Percentiles rank a stretch among this genome's conserved stretches.
Evolutionary conservation across 2,113 vertebrate genomes (phyloP).

Genomic region (Dicaeum eximium): DNA sequence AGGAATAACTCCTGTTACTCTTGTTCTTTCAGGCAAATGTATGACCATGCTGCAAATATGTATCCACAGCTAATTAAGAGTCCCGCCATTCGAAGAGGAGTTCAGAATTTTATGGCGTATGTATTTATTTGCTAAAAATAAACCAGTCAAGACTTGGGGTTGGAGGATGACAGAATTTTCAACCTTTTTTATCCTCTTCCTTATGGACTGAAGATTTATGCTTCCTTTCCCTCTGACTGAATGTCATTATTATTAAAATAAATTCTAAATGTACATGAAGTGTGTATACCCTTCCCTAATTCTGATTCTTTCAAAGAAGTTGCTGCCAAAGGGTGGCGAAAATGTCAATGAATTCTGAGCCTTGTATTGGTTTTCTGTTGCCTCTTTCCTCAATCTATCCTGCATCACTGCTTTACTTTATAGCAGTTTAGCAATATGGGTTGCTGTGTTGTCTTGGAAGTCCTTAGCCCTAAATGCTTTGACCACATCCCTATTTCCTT

Average conservation of each 20-base stretch:
- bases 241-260: neutral
- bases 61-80: constrained; percentile 83
- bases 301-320: neutral
- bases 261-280: neutral
- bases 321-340: neutral
- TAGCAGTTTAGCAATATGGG: neutral
- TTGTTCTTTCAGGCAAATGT: constrained; percentile 80
- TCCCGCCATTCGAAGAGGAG: constrained; percentile 50
- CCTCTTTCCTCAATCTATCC: neutral
- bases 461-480: neutral
- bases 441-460: neutral
- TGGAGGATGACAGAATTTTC: neutral
- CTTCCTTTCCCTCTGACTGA: neutral
- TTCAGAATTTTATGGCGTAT: constrained; percentile 83
- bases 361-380: neutral
- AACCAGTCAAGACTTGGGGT: neutral
- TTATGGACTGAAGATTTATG: neutral
- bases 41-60: constrained; percentile 86
- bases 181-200: neutral
- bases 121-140: constrained; percentile 48
- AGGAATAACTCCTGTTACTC: neutral
- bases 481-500: neutral
- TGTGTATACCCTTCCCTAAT: neutral
- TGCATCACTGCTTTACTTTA: neutral
- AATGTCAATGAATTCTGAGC: neutral